Base-by-base conservation (phyloP, 2,888 invertebrate genomes). In the Drosophila parthenogenetica region DNA sequence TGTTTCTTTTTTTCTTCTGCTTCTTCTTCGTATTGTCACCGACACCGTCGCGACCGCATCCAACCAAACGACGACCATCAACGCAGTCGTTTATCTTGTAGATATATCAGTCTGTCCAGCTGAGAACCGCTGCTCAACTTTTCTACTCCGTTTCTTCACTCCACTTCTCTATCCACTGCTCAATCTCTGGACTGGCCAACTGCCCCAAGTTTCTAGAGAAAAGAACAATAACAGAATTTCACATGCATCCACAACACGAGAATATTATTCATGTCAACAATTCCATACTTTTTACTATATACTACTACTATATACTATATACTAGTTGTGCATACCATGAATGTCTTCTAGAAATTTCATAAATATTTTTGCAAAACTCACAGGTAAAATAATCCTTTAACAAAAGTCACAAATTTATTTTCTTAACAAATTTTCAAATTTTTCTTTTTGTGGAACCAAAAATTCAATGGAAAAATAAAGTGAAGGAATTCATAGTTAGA, bases 51-150 rank as follows among this genome's bases (percentile, higher is more conserved):
- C 35, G 35, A 64, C 73, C 73, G 60, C 48, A 10, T 25, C 32
- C 40, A 17, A 43, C 65, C 57, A 67, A 55, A 69, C 5, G 35
- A 29, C 35, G 72, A 70, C 69, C 82, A 80, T 77, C 80, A 71
- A 66, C 74, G 63, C 60, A 69, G 73, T 80, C 79, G 83, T 75
- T 81, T 79, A 74, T 79, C 81, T 77, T 64, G 49, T 78, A 70
- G 82, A 80, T 81, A 77, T 64, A 79, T 83, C 74, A 68, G 63
- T 55, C 71, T 80, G 75, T 74, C 54, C 43, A 43, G 32, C 77
- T 81, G 77, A 69, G 74, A 63, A 57, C 39, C 59, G 40, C 60
- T 58, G 46, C 50, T 49, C 45, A 57, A 58, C 57, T 51, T 29
- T 17, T 57, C 43, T 35, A 2, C 35, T 35, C 32, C 32, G 11